Base-by-base conservation (phyloP, 2,888 invertebrate genomes). In the Nasonovia ribisnigri region DNA sequence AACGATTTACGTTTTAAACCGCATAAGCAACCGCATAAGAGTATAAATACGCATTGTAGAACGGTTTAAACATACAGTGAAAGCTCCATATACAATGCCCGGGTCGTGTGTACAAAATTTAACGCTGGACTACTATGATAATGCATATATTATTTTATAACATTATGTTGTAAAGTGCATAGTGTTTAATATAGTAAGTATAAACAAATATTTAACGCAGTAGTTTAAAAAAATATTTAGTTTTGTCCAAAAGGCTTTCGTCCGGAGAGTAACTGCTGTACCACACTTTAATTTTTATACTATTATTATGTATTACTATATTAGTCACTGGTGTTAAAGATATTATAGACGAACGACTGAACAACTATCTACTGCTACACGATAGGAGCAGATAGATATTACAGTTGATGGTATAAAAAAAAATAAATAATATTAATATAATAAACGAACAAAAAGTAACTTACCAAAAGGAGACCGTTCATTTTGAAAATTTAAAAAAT, bases 381-480 rank as follows among this genome's bases (percentile, higher is more conserved):
- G 13, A n/a, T 16, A 67, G 16, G 5, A 51, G 4, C 11, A n/a
- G 4, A 16, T 67, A 20, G 20, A 3, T 36, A 20, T 77, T 8
- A 6, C 3, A 3, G 6, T 57, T 6, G 86, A 26, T 46, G n/a
- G 26, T 6, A 48, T n/a, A 48, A 20, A 36, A 90, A 48, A 48
- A 90, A 43, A 89, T 43, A 13, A 29, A 36, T 36, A 16, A n/a
- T n/a, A 60, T n/a, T n/a, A 67, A 67, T n/a, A 13, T 20, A 77
- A 77, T 77, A 77, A 36, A 77, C 8, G 8, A 77, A 77, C 8
- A 77, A 77, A 77, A 36, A 20, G 6, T 36, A 24, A 93, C 93
- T 93, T 90, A 93, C 93, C 93, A 93, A 93, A 42, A 90, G 5
- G 57, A 93, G 57, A 84, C 86, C 48, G 93, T 93, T 90, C 93